Conservation (phyloP, 1,140 invertebrate genomes). For the Brachionus rotundiformis region DNA sequence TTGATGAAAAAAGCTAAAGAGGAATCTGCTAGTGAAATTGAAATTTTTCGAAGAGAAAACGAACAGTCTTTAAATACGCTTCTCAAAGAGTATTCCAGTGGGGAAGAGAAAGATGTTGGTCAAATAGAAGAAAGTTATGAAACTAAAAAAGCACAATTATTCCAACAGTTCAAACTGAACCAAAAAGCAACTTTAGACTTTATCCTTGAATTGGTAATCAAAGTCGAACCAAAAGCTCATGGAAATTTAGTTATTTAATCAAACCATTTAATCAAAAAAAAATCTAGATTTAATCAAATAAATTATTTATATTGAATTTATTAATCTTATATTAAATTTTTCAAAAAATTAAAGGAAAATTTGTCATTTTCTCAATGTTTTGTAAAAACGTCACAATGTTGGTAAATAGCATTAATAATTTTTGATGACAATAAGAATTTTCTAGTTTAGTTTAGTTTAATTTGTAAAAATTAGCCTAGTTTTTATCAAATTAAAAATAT, state of each 20-base stretch:
- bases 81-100: background rate
- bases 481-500: too few species aligned
- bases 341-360: background rate
- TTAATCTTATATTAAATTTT: too few species aligned
- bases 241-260: slow-evolving; percentile 13
- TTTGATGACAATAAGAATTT: too few species aligned
- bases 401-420: too few species aligned
- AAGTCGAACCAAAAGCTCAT: slow-evolving; percentile 34
- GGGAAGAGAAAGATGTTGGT: background rate
- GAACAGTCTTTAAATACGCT: background rate
- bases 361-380: too few species aligned
- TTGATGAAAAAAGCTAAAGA: slow-evolving; percentile 46
- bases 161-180: background rate
- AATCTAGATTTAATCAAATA: background rate
- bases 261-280: background rate
- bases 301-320: too few species aligned
- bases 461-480: too few species aligned
- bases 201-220: background rate
- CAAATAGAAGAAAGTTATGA: background rate
- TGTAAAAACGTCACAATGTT: too few species aligned
- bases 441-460: too few species aligned
- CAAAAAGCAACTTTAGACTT: background rate
- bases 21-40: slow-evolving; percentile 19
- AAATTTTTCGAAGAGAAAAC: background rate
- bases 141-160: background rate